Evolutionary conservation across 2,113 vertebrate genomes (phyloP).

Genomic region (Microcebus lehilahytsara): DNA sequence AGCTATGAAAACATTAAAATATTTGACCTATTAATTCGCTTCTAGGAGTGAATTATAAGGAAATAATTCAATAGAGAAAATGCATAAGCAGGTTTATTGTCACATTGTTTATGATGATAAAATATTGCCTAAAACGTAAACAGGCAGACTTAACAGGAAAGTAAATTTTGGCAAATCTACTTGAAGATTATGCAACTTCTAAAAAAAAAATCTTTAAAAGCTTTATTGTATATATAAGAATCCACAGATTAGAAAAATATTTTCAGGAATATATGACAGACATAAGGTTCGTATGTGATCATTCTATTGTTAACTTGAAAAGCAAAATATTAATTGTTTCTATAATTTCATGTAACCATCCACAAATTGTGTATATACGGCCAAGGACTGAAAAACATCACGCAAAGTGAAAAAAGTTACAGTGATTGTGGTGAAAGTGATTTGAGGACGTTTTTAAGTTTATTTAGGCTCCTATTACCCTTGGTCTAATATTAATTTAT

Average conservation of each 20-base stretch:
- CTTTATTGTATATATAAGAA: background rate
- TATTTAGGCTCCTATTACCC: background rate
- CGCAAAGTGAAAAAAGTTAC: background rate
- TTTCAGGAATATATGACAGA: background rate
- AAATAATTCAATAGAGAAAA: background rate
- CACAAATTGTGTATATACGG: background rate
- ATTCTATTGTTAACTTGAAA: background rate
- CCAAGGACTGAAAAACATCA: background rate
- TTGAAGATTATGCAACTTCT: background rate
- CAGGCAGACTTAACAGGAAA: background rate
- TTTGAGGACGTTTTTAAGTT: background rate
- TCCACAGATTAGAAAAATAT: background rate
- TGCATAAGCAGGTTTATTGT: background rate
- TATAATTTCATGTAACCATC: background rate
- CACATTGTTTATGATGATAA: slow-evolving; percentile 17
- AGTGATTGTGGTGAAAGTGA: background rate
- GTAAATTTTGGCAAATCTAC: background rate
- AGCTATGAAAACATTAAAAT: slow-evolving; percentile 38
- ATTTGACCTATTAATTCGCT: background rate
- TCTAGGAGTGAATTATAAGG: background rate
- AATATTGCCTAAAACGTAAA: background rate
- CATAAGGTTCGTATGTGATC: background rate
- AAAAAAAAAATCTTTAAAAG: slow-evolving; percentile 11
- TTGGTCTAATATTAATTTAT: background rate
- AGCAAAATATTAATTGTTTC: background rate